Percentiles rank a stretch among this genome's conserved stretches.
phyloP scores from a whole-genome alignment of 2,113 vertebrate genomes.

The Tetrax tetrax region DNA sequence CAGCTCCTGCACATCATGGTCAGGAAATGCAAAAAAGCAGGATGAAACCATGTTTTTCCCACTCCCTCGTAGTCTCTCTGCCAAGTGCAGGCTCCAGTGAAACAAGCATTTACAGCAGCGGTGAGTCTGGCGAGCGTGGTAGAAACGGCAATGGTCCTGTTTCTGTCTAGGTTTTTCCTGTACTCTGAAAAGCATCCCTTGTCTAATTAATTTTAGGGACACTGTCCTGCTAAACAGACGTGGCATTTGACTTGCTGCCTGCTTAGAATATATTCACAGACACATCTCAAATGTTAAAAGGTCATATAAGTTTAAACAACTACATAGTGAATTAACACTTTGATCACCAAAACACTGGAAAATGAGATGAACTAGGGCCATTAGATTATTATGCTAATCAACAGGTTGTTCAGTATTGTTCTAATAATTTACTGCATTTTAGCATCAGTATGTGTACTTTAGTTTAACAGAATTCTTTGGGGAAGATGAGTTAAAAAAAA shows the following conservation, averaged over 20 bases:
- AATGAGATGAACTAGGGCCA: not conserved
- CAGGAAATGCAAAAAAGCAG: not conserved
- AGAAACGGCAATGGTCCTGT: not conserved
- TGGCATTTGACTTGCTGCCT: not conserved
- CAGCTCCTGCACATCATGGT: not conserved
- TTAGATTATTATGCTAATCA: not conserved
- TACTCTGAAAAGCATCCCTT: not conserved
- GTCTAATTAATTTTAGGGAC: not conserved
- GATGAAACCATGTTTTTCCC: not conserved
- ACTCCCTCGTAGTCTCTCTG: not conserved
- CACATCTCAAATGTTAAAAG: not conserved
- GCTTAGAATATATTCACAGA: not conserved
- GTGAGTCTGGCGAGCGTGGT: not conserved
- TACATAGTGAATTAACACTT: not conserved
- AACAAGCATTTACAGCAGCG: not conserved
- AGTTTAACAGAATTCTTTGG: not conserved
- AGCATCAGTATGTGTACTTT: not conserved
- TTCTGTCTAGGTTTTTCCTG: not conserved
- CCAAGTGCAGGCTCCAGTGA: not conserved
- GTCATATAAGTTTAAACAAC: not conserved
- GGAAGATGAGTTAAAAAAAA: not conserved
- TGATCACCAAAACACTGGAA: not conserved
- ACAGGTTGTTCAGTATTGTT: not conserved
- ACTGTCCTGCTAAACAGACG: not conserved
- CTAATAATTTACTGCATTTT: not conserved